Evolutionary conservation across 2,888 invertebrate genomes (phyloP), one percentile per base, ranked within the genome.

Genomic region (Orchesella flavescens): DNA sequence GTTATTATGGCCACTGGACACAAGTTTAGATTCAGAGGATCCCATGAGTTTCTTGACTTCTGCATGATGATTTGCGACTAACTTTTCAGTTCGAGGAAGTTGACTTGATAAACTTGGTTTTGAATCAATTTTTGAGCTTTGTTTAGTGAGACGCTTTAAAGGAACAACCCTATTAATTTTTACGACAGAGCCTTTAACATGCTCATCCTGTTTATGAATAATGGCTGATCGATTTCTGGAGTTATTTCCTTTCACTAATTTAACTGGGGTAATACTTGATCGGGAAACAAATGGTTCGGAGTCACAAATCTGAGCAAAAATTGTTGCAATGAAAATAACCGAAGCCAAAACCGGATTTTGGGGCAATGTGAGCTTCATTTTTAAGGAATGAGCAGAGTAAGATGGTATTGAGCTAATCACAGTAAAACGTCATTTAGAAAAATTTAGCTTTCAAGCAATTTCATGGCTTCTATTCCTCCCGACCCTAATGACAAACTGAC

Each of bases 111-210:
- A 19, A 17, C 9, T 3, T 9, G n/a, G 2, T 24, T 24, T 24
- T 24, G 9, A n/a, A 61, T 1, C 24, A 10, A 5, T 24, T 44
- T 61, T 61, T 19, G 46, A 7, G 10, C 61, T 59, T 17, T 69
- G 19, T 15, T 53, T 46, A 12, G 3, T 53, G 15, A 53, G 53
- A 19, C 49, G 71, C n/a, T 73, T 80, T 5, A 65, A 17, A 43
- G 80, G 80, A 24, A 80, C 46, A 34, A 80, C 59, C 66, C 73
- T 63, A 21, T 73, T 80, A 21, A 80, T 80, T 80, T 55, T 80
- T n/a, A 46, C 80, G 9, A 46, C 13, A 9, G 73, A 66, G 23
- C 80, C 73, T 44, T 63, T 63, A 0, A 17, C 1, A 1, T 19
- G 23, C 2, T 59, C 59, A 15, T 21, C 24, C 5, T 23, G 24